Percentiles rank a stretch among this genome's conserved stretches.
Conservation (phyloP, 2,888 invertebrate species). For the Eustalomyia histrio region DNA sequence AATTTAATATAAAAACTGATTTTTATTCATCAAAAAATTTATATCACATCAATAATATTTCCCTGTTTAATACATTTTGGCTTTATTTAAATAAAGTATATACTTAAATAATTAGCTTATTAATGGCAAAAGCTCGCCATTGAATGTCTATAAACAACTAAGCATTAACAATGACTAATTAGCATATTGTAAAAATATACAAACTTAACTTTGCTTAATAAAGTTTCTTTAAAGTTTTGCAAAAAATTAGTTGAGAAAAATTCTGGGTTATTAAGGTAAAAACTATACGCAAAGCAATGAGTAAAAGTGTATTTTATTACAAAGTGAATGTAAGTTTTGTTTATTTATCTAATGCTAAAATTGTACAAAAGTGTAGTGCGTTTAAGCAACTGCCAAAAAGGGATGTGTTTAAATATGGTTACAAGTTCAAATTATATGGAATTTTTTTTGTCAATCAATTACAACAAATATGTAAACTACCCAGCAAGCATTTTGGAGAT, state of each 20-base stretch:
- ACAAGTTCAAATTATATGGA: not conserved
- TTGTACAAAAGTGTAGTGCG: not conserved
- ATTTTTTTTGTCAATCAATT: not conserved
- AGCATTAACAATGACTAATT: not conserved
- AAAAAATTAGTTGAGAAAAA: constrained; percentile 11
- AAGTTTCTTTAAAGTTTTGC: not conserved
- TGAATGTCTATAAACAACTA: not conserved
- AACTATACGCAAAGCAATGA: constrained; percentile 1
- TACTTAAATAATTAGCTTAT: not conserved
- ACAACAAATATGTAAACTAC: no score
- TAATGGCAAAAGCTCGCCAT: not conserved
- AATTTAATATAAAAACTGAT: not conserved
- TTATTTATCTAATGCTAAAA: not conserved
- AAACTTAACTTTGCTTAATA: not conserved
- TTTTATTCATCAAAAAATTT: not conserved
- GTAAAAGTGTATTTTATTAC: not conserved
- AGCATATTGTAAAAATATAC: not conserved
- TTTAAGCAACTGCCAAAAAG: not conserved
- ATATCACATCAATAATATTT: not conserved
- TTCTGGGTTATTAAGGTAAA: not conserved
- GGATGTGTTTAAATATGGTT: not conserved
- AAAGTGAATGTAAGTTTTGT: not conserved
- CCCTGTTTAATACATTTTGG: not conserved
- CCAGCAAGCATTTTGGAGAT: no score
- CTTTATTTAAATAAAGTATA: not conserved